Evolutionary conservation across 2,888 invertebrate genomes (phyloP), one percentile per base, ranked within the genome.

Genomic region (Drosophila macrothrix): DNA sequence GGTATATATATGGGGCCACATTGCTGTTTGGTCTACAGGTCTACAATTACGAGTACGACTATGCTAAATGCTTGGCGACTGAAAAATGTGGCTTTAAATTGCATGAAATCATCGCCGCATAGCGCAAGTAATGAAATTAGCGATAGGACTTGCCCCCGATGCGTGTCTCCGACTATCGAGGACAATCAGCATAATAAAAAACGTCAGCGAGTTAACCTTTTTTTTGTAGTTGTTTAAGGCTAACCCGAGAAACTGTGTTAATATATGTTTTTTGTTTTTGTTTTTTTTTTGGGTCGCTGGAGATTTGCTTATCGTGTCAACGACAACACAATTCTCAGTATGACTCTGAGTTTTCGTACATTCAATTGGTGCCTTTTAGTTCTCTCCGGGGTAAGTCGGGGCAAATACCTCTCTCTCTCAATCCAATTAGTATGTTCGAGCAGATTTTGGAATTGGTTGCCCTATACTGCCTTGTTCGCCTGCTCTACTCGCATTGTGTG

Each of bases 51-150:
- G 70, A 69, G 75, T 79, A 70, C 80, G 69, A 73, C 78, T 80
- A 82, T 80, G 85, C 85, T 87, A 87, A 85, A 87, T 82, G 84
- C 73, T 72, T 76, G 52, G 70, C 78, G 71, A 84, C 84, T 89
- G 79, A 86, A 86, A 88, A 88, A 90, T 87, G 83, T 76, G 74
- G 84, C 84, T 85, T 85, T 86, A 88, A 90, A 90, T 91, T 89
- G 90, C 91, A 91, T 91, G 89, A 91, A 90, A 91, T 89, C 88
- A 91, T 90, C 86, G 86, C 70, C 80, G 79, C 87, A 89, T 89
- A 85, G 85, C 85, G 72, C 73, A 82, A 80, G 78, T 90, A 90
- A 90, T 89, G 90, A 89, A 90, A 91, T 90, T 90, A 91, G 84
- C 76, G 74, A 61, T 65, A 73, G 56, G 41, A 77, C 66, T 64